Conservation (phyloP, 37 sponge, comb jelly and placozoan genomes). For the Aplysina aerophoba region DNA sequence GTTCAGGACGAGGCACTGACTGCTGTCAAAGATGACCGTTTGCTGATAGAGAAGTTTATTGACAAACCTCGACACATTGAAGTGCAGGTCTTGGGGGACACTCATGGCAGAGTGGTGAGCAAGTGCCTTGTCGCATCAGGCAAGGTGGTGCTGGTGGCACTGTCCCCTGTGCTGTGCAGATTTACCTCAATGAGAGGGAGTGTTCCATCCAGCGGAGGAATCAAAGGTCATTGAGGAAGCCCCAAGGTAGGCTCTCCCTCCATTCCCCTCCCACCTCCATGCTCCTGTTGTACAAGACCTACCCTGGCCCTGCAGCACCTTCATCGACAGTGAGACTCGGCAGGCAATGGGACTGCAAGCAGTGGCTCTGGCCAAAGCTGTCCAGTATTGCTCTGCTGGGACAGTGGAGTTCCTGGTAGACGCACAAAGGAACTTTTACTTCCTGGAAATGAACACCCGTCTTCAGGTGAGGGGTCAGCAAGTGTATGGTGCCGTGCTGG, state of each 20-base stretch:
- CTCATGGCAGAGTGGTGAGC: conserved; percentile 88
- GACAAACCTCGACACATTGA: conserved; percentile 96
- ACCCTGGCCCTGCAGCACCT: no score
- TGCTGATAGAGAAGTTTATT: conserved; percentile 95
- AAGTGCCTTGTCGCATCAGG: no score
- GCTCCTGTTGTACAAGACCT: background rate
- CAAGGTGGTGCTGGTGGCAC: no score
- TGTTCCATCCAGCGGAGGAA: conserved; percentile 98
- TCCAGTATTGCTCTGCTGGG: conserved; percentile 89
- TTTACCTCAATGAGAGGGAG: conserved; percentile 96
- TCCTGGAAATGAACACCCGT: conserved; percentile 99
- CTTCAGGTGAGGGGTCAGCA: conserved; percentile 61
- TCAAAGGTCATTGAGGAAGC: conserved; percentile 99
- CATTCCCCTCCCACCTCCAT: no score
- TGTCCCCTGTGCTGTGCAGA: conserved; percentile 34
- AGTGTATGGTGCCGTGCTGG: background rate
- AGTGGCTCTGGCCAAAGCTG: conserved; percentile 84
- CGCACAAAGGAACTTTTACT: conserved; percentile 91
- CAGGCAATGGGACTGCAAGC: conserved; percentile 94
- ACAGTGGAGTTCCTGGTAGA: conserved; percentile 99
- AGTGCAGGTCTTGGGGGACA: conserved; percentile 93
- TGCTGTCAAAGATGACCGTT: conserved; percentile 92
- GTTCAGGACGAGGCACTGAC: conserved; percentile 89
- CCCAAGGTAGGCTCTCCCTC: conserved; percentile 58
- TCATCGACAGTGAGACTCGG: conserved; percentile 82